phyloP scores from a whole-genome alignment of 2,113 vertebrate species.

The Neodon shergylaensis region DNA sequence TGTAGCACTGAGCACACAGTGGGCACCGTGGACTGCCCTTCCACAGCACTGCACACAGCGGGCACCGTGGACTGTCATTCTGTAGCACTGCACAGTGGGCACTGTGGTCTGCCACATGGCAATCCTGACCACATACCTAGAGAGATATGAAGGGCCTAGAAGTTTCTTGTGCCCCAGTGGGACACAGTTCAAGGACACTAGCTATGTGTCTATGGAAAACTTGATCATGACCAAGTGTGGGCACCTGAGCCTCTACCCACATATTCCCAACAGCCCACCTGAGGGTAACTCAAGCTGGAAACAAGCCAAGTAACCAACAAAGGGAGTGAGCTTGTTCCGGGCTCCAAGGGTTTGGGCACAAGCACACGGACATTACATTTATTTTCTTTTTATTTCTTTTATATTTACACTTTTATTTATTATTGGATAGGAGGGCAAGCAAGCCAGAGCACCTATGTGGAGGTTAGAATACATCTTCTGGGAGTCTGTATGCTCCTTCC shows the following conservation, averaged over 20 bases:
- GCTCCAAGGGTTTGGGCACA: neutral
- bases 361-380: neutral
- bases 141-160: neutral
- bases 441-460: neutral
- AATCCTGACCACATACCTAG: neutral
- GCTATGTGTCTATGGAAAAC: neutral
- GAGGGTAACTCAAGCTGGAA: neutral
- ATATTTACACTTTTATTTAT: neutral
- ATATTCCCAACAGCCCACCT: neutral
- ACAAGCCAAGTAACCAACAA: neutral
- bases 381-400: neutral
- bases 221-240: neutral
- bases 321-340: neutral
- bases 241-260: neutral
- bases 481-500: neutral
- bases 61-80: too few species aligned
- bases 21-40: neutral
- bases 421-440: neutral
- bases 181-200: neutral
- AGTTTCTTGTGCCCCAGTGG: neutral
- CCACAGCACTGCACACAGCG: neutral
- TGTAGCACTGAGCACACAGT: neutral
- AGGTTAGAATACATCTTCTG: neutral
- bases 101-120: neutral
- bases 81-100: neutral